Conservation (phyloP, 2,113 vertebrate species). For the Sturnira hondurensis region DNA sequence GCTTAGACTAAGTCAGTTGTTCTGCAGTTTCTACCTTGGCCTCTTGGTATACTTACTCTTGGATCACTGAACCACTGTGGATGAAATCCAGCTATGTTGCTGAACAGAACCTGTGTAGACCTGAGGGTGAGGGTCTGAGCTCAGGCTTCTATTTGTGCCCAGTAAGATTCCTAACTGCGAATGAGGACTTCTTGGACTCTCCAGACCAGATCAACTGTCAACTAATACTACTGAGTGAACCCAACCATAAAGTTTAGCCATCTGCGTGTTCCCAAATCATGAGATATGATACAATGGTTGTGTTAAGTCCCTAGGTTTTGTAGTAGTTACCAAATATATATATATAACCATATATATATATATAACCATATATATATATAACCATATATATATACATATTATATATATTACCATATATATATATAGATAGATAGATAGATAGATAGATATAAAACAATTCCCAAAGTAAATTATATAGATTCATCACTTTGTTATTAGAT, state of each 20-base stretch:
- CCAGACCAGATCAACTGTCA: not conserved
- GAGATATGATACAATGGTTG: not conserved
- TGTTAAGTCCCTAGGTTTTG: not conserved
- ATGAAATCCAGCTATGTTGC: not conserved
- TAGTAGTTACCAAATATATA: not conserved
- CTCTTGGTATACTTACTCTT: not conserved
- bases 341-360: too few relatives aligned
- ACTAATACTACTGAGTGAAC: not conserved
- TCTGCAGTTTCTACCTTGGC: not conserved
- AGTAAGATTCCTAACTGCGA: not conserved
- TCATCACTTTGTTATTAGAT: not conserved
- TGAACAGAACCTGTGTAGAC: not conserved
- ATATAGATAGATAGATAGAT: too few relatives aligned
- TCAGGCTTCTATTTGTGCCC: not conserved
- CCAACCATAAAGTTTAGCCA: not conserved
- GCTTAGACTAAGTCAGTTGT: not conserved
- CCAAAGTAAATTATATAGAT: not conserved
- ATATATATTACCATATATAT: too few relatives aligned
- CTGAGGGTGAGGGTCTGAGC: not conserved
- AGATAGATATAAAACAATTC: not conserved
- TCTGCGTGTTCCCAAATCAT: not conserved
- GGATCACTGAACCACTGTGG: not conserved
- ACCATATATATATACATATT: too few relatives aligned
- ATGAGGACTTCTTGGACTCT: not conserved
- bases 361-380: too few relatives aligned